Evolutionary conservation across 2,113 vertebrate species (phyloP).

Genomic region (Prionailurus viverrinus): DNA sequence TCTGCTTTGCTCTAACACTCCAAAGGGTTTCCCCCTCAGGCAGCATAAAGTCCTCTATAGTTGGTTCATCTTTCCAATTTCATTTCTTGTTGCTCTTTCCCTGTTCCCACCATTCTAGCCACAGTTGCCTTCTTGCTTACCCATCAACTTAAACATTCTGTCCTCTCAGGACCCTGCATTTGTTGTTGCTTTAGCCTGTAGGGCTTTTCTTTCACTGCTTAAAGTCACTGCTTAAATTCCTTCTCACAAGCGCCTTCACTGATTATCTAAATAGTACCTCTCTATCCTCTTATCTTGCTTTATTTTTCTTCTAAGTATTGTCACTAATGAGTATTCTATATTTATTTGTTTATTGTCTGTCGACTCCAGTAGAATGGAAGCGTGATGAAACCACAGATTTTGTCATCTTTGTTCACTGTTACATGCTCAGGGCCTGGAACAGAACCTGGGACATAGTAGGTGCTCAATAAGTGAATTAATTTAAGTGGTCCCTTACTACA

Average conservation of each 20-base stretch:
- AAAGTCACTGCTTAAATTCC: neutral
- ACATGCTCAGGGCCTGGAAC: neutral
- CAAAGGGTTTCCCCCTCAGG: neutral
- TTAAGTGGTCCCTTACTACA: neutral
- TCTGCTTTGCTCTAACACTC: neutral
- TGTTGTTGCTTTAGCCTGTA: neutral
- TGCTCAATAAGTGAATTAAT: neutral
- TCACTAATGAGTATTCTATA: neutral
- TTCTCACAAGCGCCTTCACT: neutral
- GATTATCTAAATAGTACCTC: neutral
- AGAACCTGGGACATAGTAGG: neutral
- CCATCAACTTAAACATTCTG: neutral
- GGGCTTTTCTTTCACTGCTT: neutral
- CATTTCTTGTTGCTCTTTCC: neutral
- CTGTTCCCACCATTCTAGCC: neutral
- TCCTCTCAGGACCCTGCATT: neutral
- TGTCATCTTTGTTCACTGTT: neutral
- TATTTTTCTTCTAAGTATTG: constrained; percentile 34
- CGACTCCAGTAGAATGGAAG: neutral
- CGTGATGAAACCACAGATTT: neutral
- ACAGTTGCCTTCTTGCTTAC: neutral
- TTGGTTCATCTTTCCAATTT: neutral
- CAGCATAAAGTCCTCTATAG: neutral
- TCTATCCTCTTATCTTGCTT: neutral
- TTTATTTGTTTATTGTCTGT: neutral